Evolutionary conservation across 53 echinoderm and acorn worm genomes (phyloP).

Genomic region (Mesocentrotus franciscanus): DNA sequence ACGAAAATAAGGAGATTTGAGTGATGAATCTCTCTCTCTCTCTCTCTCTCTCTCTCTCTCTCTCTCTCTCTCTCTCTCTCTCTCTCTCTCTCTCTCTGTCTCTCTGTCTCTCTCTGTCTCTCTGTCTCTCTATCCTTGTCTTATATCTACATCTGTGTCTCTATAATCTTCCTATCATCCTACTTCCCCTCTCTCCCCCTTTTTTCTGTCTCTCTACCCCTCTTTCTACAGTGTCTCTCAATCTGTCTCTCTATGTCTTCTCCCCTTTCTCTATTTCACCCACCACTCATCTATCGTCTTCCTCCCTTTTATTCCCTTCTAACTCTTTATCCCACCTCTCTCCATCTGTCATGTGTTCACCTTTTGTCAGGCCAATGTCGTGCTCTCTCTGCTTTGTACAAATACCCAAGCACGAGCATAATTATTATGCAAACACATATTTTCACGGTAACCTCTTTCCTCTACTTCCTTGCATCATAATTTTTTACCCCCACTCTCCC

Average conservation of each 20-base stretch:
- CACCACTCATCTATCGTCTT: neutral
- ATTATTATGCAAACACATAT: too few relatives aligned
- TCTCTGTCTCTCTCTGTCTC: neutral
- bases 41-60: neutral
- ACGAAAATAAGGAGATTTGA: neutral
- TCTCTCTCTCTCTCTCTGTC: neutral
- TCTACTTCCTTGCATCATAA: neutral
- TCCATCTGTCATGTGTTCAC: neutral
- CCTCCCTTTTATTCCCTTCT: neutral
- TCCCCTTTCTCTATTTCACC: neutral
- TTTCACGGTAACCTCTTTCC: neutral
- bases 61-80: neutral
- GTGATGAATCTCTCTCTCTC: slow-evolving; percentile 4
- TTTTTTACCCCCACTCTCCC: neutral
- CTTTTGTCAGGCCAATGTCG: neutral
- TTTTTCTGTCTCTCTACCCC: neutral
- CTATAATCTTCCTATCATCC: too few relatives aligned
- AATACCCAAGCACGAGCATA: too few relatives aligned
- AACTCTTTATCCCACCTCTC: neutral
- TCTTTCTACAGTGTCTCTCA: too few relatives aligned
- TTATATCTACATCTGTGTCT: too few relatives aligned
- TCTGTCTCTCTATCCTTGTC: neutral
- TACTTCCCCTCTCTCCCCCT: neutral
- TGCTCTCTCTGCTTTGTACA: neutral
- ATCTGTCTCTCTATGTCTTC: neutral